Evolutionary conservation across 35 echinoderm and acorn worm species (phyloP), one percentile per base, ranked within the genome.

Genomic region (Ophioderma brevispina): DNA sequence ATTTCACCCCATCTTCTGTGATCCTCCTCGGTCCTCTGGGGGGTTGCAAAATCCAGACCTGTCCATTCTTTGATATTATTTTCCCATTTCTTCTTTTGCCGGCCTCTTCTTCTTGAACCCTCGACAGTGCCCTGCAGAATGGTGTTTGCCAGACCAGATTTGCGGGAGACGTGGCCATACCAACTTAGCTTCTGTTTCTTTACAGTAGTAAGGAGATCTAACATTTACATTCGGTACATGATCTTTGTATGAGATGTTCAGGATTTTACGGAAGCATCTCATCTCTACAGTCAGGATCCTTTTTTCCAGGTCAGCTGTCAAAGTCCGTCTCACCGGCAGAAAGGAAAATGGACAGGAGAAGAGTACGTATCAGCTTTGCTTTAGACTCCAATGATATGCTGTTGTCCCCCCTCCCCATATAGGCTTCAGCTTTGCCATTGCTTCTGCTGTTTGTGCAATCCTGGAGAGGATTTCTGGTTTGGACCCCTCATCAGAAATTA

Each of bases 221-320:
- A 81, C 79, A 18, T 37, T 18, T 21, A 38, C 35, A 81, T 56
- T 89, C 6, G 87, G 80, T 19, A 89, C 41, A 59, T 81, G 87
- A 42, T 89, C 87, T 79, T 80, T 79, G n/a, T n/a, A n/a, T n/a
- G n/a, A 89, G 40, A 87, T 87, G 35, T 77, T 38, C 21, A 87
- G 34, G 64, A 77, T 76, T n/a, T 77, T 76, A 14, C 63, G 32
- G 85, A 36, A 87, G 33, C 55, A 87, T 33, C 85, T 87, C 85
- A 87, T 77, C 36, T 87, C 63, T 23, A 87, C 17, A 23, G 85
- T 64, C 39, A 23, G 85, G 13, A 87, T 87, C 37, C 64, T 87
- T 38, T 28, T 38, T 76, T 81, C 36, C 36, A 81, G 37, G 33
- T 84, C 43, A 18, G 82, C 78, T 82, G 36, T 88, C 23, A 88